These are phyloP conservation scores for Helicoverpa assulta DNA, from an alignment of 2,888 invertebrate genomes.

Conservation along the genomic window DNA sequence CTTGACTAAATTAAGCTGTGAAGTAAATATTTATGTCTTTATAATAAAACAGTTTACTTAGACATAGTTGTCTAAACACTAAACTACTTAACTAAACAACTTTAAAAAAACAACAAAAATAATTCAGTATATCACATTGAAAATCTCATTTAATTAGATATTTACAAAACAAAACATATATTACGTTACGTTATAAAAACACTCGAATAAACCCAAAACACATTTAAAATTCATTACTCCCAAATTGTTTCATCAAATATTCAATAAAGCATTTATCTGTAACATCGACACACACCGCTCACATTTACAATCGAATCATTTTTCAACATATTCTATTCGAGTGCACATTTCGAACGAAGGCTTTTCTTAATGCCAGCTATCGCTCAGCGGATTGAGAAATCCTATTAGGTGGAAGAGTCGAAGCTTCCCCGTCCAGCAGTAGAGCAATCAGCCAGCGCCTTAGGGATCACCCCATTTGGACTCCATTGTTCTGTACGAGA, in stretches of 20 bases:
- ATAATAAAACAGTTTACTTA: slow-evolving; percentile 15
- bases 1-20: slow-evolving; percentile 16
- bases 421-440: slow-evolving; percentile 39
- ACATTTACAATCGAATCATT: slow-evolving; percentile 33
- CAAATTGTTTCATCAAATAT: neutral
- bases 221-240: neutral
- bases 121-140: no score
- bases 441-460: slow-evolving; percentile 72
- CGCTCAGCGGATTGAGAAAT: slow-evolving; percentile 69
- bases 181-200: neutral
- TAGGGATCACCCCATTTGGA: slow-evolving; percentile 74
- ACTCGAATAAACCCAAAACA: neutral
- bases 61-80: neutral
- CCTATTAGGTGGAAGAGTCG: slow-evolving; percentile 67
- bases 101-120: no score
- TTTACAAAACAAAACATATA: no score
- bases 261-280: neutral
- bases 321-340: slow-evolving; percentile 63
- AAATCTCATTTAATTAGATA: no score
- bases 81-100: neutral
- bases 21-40: slow-evolving; percentile 24
- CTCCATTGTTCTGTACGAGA: slow-evolving; percentile 68
- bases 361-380: slow-evolving; percentile 63
- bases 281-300: slow-evolving; percentile 17
- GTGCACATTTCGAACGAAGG: slow-evolving; percentile 65